These are phyloP conservation scores for Pampusana beccarii DNA, from an alignment of 2,113 vertebrate genomes.

Conservation along the genomic window DNA sequence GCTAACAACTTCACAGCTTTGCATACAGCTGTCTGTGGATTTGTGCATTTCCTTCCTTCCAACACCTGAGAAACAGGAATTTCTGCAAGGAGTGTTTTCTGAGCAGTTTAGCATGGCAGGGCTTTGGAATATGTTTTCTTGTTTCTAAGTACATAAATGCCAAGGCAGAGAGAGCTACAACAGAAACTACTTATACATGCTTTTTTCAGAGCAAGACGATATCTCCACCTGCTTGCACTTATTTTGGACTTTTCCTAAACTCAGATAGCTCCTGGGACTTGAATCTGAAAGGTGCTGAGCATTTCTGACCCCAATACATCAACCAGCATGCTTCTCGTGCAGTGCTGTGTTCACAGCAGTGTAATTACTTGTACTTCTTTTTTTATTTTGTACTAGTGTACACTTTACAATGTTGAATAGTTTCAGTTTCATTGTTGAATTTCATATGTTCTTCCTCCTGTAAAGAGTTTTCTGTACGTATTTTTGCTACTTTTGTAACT, in stretches of 20 bases:
- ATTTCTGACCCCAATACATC: not conserved
- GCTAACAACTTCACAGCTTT: not conserved
- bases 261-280: not conserved
- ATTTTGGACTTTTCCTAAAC: not conserved
- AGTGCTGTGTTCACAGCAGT: not conserved
- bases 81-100: not conserved
- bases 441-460: not conserved
- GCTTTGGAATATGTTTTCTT: not conserved
- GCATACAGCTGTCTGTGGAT: rapidly evolving
- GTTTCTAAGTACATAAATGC: not conserved
- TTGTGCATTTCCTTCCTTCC: not conserved
- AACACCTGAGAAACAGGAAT: not conserved
- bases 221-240: constrained; percentile 9
- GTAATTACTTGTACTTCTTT: not conserved
- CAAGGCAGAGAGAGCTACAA: not conserved
- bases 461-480: not conserved
- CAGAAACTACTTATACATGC: not conserved
- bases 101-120: not conserved
- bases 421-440: not conserved
- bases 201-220: not conserved
- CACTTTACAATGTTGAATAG: not conserved
- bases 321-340: not conserved
- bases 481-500: not conserved
- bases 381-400: not conserved
- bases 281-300: not conserved